Conservation (phyloP, 2,113 vertebrate genomes). For the Aegotheles bennettii region DNA sequence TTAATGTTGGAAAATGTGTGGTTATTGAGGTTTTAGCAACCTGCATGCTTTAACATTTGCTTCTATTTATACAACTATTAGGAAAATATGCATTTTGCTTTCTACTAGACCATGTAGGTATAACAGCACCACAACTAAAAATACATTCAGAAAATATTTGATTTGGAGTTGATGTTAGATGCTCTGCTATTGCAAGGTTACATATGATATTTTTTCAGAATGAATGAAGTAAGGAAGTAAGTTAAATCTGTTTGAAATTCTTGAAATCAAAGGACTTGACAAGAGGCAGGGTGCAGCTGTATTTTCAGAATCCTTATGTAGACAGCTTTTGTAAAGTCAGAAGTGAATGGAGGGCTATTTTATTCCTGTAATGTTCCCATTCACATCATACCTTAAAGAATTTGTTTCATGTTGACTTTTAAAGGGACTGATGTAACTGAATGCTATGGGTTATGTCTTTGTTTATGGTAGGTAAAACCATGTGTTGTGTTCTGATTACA, state of each 20-base stretch:
- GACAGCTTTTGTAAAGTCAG: not conserved
- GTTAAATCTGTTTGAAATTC: not conserved
- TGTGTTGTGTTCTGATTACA: not conserved
- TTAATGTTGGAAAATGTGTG: not conserved
- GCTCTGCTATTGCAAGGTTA: not conserved
- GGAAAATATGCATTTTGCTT: not conserved
- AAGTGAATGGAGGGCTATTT: not conserved
- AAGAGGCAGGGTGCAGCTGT: not conserved
- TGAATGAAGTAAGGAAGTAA: not conserved
- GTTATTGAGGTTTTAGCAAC: not conserved
- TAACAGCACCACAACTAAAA: not conserved
- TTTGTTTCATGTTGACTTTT: not conserved
- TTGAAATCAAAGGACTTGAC: not conserved
- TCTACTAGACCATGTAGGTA: not conserved
- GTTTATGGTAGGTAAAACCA: not conserved
- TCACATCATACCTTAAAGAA: not conserved
- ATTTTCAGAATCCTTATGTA: not conserved
- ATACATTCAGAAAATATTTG: not conserved
- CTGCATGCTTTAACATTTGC: not conserved
- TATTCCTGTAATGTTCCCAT: not conserved
- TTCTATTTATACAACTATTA: not conserved
- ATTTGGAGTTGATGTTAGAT: not conserved
- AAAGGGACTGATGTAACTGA: not conserved
- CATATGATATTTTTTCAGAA: not conserved
- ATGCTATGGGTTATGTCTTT: not conserved